Evolutionary conservation across 1,140 invertebrate species (phyloP).

Genomic region (Aphelenchoides avenae): DNA sequence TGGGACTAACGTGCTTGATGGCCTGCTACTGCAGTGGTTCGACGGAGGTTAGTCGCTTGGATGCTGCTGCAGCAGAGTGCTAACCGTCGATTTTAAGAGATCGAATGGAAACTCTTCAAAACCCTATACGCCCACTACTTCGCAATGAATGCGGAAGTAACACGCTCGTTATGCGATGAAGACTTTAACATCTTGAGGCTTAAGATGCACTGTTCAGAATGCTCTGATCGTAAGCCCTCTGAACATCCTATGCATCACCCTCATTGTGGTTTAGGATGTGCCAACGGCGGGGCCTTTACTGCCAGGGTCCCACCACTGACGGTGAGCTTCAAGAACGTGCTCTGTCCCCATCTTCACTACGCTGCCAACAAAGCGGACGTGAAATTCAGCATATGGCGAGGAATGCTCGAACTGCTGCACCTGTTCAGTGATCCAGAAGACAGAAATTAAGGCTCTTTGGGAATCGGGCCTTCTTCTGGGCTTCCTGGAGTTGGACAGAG

Average conservation of each 20-base stretch:
- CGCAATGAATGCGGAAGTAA: slow-evolving; percentile 56
- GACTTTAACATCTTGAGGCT: slow-evolving; percentile 52
- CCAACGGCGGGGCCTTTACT: neutral
- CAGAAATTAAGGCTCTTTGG: slow-evolving; percentile 43
- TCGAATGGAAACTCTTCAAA: slow-evolving; percentile 57
- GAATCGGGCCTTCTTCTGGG: slow-evolving; percentile 37
- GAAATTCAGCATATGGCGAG: slow-evolving; percentile 46
- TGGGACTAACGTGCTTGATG: slow-evolving; percentile 51
- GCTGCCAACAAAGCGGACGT: slow-evolving; percentile 28
- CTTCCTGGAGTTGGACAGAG: slow-evolving; percentile 38
- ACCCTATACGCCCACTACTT: slow-evolving; percentile 55
- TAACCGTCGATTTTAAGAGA: slow-evolving; percentile 42
- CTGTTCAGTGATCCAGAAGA: slow-evolving; percentile 40
- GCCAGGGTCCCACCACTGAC: neutral
- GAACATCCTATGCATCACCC: neutral
- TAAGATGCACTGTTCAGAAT: slow-evolving; percentile 56
- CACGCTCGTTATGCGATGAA: slow-evolving; percentile 42
- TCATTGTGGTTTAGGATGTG: neutral
- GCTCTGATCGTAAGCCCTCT: slow-evolving; percentile 29
- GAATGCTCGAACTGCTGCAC: slow-evolving; percentile 48
- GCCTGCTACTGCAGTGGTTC: slow-evolving; percentile 54
- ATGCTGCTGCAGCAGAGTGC: neutral
- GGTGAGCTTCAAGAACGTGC: slow-evolving; percentile 57
- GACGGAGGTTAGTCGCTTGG: slow-evolving; percentile 39
- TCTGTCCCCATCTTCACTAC: slow-evolving; percentile 48